Evolutionary conservation across 2,113 vertebrate species (phyloP), one percentile per base, ranked within the genome.

Genomic region (Seriola dumerili): DNA sequence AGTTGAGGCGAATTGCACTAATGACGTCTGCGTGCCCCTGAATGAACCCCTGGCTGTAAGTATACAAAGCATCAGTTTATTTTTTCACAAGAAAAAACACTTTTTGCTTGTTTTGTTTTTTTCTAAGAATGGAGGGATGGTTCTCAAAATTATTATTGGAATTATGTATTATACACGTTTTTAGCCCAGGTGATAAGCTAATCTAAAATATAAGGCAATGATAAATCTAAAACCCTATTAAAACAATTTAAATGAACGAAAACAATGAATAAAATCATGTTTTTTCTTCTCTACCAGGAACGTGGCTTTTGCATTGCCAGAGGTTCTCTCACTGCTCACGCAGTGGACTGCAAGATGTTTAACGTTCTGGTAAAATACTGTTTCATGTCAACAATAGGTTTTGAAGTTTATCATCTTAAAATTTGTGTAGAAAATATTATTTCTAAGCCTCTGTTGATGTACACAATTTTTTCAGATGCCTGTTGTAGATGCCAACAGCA

Each of bases 1-100:
- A 0, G 82, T 81, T 58, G 94, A 94, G 75, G 94, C 93, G 0
- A 94, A 93, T 59, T 96, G 95, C 85, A 93, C 91, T 4, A 74
- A 88, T 21, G 90, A 52, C 5, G 34, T 5, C 63, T 96, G 95
- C 6, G 68, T 78, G 29, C 88, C 92, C 5, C 74, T 93, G 29
- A 46, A 62, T 54, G 78, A 87, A 11, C 5, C 32, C 38, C 68
- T 44, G 59, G 93, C 94, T 81, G 95, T 96, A 91, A 95, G 95
- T 94, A 80, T 13, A 66, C 25, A 50, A 48, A 34, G 21, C 13
- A 64, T 29, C 2, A 14, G 1, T 55, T 44, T 16, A 48, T 32
- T 44, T 46, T 25, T 4, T 32, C 54, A 21, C 32, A n/a, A 3
- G 61, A 44, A 6, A 29, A n/a, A 3, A 29, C 29, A 29, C 29